phyloP scores from a whole-genome alignment of 2,888 invertebrate genomes.

The Germaria angustata region DNA sequence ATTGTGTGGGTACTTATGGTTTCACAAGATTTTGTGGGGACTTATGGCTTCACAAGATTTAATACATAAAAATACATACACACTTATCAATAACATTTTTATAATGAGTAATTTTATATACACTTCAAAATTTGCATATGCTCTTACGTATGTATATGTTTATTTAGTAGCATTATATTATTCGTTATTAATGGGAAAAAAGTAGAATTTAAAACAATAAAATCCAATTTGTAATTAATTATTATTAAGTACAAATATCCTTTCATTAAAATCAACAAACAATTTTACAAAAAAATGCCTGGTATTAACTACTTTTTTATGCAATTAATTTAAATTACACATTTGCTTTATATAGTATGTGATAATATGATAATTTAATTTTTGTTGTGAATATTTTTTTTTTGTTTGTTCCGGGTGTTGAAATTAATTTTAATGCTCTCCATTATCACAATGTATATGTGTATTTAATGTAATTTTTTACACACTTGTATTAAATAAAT shows the following conservation, averaged over 20 bases:
- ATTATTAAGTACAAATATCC: constrained; percentile 5
- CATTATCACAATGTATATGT: too few relatives aligned
- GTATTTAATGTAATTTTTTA: too few relatives aligned
- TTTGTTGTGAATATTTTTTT: background rate
- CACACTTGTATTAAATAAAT: too few relatives aligned
- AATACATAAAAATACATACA: too few relatives aligned
- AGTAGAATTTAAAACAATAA: constrained; percentile 10
- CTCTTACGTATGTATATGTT: background rate
- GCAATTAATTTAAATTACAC: background rate
- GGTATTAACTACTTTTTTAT: constrained; percentile 19
- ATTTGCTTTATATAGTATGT: background rate
- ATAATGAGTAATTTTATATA: too few relatives aligned
- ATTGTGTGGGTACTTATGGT: too few relatives aligned
- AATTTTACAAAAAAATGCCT: background rate
- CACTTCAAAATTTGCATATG: too few relatives aligned
- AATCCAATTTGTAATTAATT: constrained; percentile 41
- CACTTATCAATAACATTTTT: too few relatives aligned
- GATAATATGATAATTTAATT: background rate
- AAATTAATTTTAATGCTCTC: background rate
- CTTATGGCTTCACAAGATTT: too few relatives aligned
- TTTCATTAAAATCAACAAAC: constrained; percentile 6
- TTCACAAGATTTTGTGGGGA: too few relatives aligned
- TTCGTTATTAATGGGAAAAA: too few relatives aligned
- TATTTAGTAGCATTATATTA: background rate
- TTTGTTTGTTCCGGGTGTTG: background rate